phyloP scores from a whole-genome alignment of 2,888 invertebrate genomes.

The Parnassius orleans region DNA sequence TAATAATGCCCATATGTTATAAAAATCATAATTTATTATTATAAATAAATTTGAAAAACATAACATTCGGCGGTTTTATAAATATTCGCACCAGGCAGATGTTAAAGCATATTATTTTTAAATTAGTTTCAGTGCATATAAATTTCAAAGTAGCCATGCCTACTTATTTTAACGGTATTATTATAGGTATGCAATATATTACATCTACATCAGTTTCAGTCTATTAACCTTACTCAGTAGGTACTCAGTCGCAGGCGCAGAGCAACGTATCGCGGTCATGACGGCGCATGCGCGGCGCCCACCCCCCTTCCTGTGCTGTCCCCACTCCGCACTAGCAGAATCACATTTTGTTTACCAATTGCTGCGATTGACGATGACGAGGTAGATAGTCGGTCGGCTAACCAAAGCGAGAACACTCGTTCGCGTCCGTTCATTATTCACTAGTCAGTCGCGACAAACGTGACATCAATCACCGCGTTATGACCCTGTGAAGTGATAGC shows the following conservation, averaged over 20 bases:
- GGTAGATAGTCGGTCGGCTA: slow-evolving; percentile 66
- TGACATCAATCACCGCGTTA: slow-evolving; percentile 67
- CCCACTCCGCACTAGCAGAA: slow-evolving; percentile 58
- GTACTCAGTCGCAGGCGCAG: slow-evolving; percentile 86
- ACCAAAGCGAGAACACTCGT: slow-evolving; percentile 91
- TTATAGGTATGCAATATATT: slow-evolving; percentile 1
- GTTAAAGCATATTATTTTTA: neutral
- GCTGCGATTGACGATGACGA: slow-evolving; percentile 65
- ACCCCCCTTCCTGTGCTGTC: slow-evolving; percentile 84
- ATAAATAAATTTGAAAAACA: too few species aligned
- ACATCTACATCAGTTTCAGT: slow-evolving; percentile 2
- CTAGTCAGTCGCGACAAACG: slow-evolving; percentile 73
- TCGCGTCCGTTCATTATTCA: slow-evolving; percentile 83
- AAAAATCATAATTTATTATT: too few species aligned
- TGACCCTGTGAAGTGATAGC: slow-evolving; percentile 75
- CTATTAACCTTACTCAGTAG: slow-evolving; percentile 18
- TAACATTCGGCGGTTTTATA: too few species aligned
- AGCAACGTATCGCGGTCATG: slow-evolving; percentile 81
- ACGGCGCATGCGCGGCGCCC: slow-evolving; percentile 90
- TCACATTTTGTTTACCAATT: slow-evolving; percentile 78
- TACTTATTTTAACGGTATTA: slow-evolving; percentile 12
- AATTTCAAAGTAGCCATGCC: neutral
- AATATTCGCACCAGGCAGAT: neutral
- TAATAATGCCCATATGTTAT: too few species aligned
- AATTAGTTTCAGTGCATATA: neutral